Conservation (phyloP, 2,113 vertebrate genomes). For the Mionectes macconnelli region DNA sequence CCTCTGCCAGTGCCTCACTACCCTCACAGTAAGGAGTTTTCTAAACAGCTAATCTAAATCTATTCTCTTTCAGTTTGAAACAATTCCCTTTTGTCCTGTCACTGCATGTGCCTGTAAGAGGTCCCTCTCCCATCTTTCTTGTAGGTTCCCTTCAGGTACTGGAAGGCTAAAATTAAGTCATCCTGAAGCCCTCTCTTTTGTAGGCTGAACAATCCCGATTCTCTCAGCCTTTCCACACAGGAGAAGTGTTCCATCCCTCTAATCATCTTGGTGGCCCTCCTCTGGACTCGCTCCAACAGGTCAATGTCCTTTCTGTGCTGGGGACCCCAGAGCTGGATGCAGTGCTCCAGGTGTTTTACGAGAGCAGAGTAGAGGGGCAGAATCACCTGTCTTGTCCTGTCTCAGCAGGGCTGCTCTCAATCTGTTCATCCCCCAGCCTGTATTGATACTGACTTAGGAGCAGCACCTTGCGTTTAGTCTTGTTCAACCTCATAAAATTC, state of each 20-base stretch:
- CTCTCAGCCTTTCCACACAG: not conserved
- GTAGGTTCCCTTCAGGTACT: not conserved
- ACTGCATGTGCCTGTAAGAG: not conserved
- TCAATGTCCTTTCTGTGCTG: not conserved
- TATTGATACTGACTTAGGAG: not conserved
- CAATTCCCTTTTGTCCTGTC: not conserved
- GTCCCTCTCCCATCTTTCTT: not conserved
- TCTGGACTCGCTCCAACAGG: rapidly evolving
- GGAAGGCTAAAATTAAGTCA: not conserved
- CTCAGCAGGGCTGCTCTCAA: rapidly evolving
- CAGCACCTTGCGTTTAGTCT: not conserved
- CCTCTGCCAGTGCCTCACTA: not conserved
- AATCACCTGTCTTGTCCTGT: not conserved
- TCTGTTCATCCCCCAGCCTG: not conserved
- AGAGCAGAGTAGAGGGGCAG: not conserved
- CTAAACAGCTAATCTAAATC: not conserved
- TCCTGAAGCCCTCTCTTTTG: not conserved
- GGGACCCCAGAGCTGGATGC: not conserved
- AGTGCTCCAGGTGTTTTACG: rapidly evolving
- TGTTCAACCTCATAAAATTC: not conserved
- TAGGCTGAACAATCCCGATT: not conserved
- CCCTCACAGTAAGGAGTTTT: not conserved
- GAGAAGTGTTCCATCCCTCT: not conserved
- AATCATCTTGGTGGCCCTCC: rapidly evolving
- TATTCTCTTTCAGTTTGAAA: not conserved